These are phyloP conservation scores for Buathra laborator DNA, from an alignment of 2,888 invertebrate genomes.

Conservation along the genomic window DNA sequence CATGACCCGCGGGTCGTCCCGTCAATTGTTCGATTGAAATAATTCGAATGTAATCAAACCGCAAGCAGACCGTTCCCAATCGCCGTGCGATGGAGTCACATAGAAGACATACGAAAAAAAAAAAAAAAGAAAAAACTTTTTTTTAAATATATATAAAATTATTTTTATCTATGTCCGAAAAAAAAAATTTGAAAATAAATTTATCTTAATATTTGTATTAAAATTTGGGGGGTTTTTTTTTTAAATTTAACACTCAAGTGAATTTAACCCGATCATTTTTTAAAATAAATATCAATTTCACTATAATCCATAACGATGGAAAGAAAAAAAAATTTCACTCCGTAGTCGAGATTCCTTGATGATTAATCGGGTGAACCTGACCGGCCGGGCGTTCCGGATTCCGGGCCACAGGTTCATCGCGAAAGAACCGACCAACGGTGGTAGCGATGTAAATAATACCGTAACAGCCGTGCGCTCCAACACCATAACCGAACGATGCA, in stretches of 20 bases:
- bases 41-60: slow-evolving; percentile 75
- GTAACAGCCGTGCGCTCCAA: slow-evolving; percentile 16
- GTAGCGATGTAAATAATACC: slow-evolving; percentile 51
- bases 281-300: neutral
- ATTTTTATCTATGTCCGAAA: neutral
- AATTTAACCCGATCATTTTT: neutral
- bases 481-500: slow-evolving; percentile 12
- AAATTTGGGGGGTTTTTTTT: too few species aligned
- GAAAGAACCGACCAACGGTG: slow-evolving; percentile 30
- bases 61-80: slow-evolving; percentile 47
- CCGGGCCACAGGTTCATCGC: slow-evolving; percentile 10
- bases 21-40: slow-evolving; percentile 78
- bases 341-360: slow-evolving; percentile 2
- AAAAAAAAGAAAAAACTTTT: too few species aligned
- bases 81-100: slow-evolving; percentile 13
- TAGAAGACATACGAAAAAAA: slow-evolving; percentile 4
- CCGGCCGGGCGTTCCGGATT: slow-evolving; percentile 43
- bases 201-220: neutral
- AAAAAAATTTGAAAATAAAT: neutral
- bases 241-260: too few species aligned
- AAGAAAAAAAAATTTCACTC: neutral
- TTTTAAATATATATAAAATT: neutral
- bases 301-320: too few species aligned
- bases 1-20: slow-evolving; percentile 77
- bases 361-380: slow-evolving; percentile 41